Base-by-base conservation (phyloP, 1,140 invertebrate genomes). In the Macrocentrus cingulum region DNA sequence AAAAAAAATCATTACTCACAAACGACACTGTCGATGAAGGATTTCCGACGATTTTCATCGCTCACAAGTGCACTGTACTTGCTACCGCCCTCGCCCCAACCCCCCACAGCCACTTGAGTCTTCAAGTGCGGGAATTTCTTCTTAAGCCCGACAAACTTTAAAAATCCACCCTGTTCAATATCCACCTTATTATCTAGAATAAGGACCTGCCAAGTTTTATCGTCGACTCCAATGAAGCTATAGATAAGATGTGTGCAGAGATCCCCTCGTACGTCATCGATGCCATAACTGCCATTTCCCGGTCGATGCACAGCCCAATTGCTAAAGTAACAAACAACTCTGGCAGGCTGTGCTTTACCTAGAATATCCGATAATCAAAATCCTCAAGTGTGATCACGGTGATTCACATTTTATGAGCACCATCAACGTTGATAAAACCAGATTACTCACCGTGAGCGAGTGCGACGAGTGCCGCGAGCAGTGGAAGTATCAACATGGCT, bases 301-400 rank as follows among this genome's bases (percentile, higher is more conserved):
- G 91, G 90, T 29, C 92, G 81, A 75, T 94, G 91, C n/a, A 93
- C 84, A 2, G 92, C 92, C 93, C 92, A 95, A 68, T 93, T 94
- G 69, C 90, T 92, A 79, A 92, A 95, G 81, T 95, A 95, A 68
- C 91, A 95, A 20, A 91, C 88, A 45, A 92, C 83, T 70, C 88
- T 84, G 8, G 85, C 82, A 64, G 72, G 68, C 23, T 74, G 56
- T 54, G 74, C 37, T 2, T 53, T 61, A 66, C 32, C 19, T 62
- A 45, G 3, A 15, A 39, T 15, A 39, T 5, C 8, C 13, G 11
- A 39, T n/a, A 15, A 11, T 39, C 36, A 39, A 39, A 29, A 29
- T 29, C 4, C 25, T 29, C 25, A n/a, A n/a, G n/a, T n/a, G n/a
- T n/a, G n/a, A n/a, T n/a, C n/a, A n/a, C n/a, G n/a, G n/a, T n/a